These are phyloP conservation scores for Mustelus asterias DNA, from an alignment of 2,113 vertebrate species.

Conservation along the genomic window DNA sequence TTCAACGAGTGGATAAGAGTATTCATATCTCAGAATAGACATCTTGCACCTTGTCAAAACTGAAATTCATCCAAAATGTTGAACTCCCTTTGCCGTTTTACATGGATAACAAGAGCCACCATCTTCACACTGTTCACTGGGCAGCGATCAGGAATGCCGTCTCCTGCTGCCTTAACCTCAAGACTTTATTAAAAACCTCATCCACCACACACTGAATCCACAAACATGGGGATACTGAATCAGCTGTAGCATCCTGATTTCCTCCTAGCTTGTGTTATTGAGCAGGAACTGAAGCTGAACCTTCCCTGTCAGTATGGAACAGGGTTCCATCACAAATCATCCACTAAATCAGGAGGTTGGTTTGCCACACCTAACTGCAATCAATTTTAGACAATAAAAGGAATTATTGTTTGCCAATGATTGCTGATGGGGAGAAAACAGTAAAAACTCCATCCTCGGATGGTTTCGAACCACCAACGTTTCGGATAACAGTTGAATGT, in stretches of 20 bases:
- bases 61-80: not conserved
- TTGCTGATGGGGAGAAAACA: no score
- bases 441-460: no score
- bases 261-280: not conserved
- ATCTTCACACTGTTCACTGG: not conserved
- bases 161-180: not conserved
- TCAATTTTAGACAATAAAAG: not conserved
- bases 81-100: not conserved
- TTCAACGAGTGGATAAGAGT: not conserved
- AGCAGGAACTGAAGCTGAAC: not conserved
- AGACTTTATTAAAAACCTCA: not conserved
- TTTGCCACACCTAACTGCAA: not conserved
- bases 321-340: not conserved
- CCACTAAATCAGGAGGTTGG: not conserved
- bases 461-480: no score
- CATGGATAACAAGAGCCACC: not conserved
- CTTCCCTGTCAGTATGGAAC: not conserved
- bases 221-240: not conserved
- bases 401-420: no score
- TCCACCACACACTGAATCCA: not conserved
- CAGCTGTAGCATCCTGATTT: not conserved
- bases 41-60: not conserved
- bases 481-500: no score
- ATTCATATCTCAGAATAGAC: not conserved
- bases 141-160: not conserved